Percentiles rank a stretch among this genome's conserved stretches.
Evolutionary conservation across 1,140 invertebrate genomes (phyloP).

Genomic region (Diachasma alloeum): DNA sequence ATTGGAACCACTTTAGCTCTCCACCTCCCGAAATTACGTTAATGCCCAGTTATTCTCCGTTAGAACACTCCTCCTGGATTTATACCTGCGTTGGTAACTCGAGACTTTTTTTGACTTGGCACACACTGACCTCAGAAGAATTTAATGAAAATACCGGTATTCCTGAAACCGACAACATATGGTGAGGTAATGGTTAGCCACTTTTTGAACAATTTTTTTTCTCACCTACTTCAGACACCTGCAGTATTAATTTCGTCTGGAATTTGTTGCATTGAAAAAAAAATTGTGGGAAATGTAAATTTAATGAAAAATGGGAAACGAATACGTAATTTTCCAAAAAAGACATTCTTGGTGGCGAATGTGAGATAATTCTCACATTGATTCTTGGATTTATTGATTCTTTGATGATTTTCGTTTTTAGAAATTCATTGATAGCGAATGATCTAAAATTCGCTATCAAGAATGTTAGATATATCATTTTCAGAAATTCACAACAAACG

Average conservation of each 20-base stretch:
- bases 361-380: too few relatives aligned
- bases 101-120: constrained; percentile 52
- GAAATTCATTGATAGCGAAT: too few relatives aligned
- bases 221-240: background rate
- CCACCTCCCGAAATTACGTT: constrained; percentile 23
- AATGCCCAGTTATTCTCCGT: constrained; percentile 9
- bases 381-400: too few relatives aligned
- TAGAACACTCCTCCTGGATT: constrained; percentile 49
- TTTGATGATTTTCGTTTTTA: too few relatives aligned
- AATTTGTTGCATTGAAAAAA: background rate
- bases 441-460: too few relatives aligned
- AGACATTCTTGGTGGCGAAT: too few relatives aligned
- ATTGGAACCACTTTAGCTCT: constrained; percentile 22
- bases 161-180: constrained; percentile 2
- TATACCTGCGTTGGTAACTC: constrained; percentile 49
- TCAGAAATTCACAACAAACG: too few relatives aligned
- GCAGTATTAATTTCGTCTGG: background rate
- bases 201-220: constrained; percentile 4
- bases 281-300: too few relatives aligned
- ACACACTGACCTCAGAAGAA: constrained; percentile 53
- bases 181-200: constrained; percentile 16
- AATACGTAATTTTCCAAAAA: too few relatives aligned
- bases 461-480: too few relatives aligned
- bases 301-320: too few relatives aligned
- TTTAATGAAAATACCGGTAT: constrained; percentile 60